Conservation (phyloP, 2,113 vertebrate species). For the Passer domesticus region DNA sequence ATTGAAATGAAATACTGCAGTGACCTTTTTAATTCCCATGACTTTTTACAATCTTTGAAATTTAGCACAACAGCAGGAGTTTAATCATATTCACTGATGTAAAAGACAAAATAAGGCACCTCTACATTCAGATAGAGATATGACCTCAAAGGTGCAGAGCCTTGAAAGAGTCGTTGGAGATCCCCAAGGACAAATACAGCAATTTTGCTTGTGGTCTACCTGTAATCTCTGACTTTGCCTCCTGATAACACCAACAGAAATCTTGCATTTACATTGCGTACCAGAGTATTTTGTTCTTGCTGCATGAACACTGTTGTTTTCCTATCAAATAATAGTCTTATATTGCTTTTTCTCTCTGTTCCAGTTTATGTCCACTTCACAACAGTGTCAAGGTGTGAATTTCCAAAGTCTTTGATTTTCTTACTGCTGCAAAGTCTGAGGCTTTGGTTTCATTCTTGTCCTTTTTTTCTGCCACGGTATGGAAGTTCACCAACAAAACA, state of each 20-base stretch:
- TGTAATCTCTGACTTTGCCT: neutral
- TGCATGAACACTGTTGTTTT: neutral
- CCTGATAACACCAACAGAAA: neutral
- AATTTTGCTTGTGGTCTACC: neutral
- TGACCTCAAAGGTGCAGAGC: slow-evolving; percentile 64
- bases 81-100: slow-evolving; percentile 76
- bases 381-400: neutral
- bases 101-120: slow-evolving; percentile 78
- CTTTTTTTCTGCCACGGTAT: neutral
- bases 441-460: neutral
- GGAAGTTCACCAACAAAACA: neutral
- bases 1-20: slow-evolving; percentile 75
- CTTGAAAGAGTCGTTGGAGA: slow-evolving; percentile 6
- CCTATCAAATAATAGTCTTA: neutral
- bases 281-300: neutral
- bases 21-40: slow-evolving; percentile 79
- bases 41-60: slow-evolving; percentile 81
- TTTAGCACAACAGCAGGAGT: slow-evolving; percentile 77
- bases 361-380: neutral
- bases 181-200: neutral
- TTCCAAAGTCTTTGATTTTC: neutral
- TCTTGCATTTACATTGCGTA: neutral
- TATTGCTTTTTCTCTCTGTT: neutral
- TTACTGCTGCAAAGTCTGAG: rapidly evolving
- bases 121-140: slow-evolving; percentile 66